Base-by-base conservation (phyloP, 2,888 invertebrate genomes). In the Thalpophila matura region DNA sequence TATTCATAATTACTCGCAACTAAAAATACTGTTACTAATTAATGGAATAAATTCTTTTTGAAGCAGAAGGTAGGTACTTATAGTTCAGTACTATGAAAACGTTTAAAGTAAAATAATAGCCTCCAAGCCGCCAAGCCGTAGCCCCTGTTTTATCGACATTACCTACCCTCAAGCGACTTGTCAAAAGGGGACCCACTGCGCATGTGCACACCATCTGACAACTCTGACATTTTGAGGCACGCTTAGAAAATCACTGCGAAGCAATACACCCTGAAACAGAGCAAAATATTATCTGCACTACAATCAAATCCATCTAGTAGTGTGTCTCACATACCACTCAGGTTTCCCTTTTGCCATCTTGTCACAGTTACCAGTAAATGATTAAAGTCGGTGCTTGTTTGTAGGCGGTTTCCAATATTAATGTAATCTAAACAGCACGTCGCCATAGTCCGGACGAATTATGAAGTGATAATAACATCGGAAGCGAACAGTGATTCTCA, bases 121-220 rank as follows among this genome's bases (percentile, higher is more conserved):
- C 24, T 16, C 27, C 20, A 14, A 18, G 31, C 12, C 31, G 38
- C 24, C 29, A 47, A 38, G 63, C 16, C 14, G 9, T 16, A 40
- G 27, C 42, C 43, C 50, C 89, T 89, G 88, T 84, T 92, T 92
- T 93, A 93, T 90, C 92, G 92, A 92, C 91, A 79, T 77, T 26
- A 22, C 58, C 70, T 26, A 22, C 58, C 70, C 75, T 75, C 43
- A 77, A 84, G 84, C 77, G 78, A 76, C 77, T 80, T 91, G 89
- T 91, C 92, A 91, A 86, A 89, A 81, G 56, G 40, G 61, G 26
- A 20, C 56, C 43, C 29, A 84, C 24, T 75, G 90, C 93, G 93
- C 93, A 93, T 91, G 92, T 84, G 85, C 85, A 69, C 40, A 66
- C 61, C 70, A 61, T 84, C 82, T 93, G 93, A 91, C 94, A 93